Percentiles rank a stretch among this genome's conserved stretches.
phyloP scores from a whole-genome alignment of 2,113 vertebrate genomes.

The Brachyhypopomus gauderio region DNA sequence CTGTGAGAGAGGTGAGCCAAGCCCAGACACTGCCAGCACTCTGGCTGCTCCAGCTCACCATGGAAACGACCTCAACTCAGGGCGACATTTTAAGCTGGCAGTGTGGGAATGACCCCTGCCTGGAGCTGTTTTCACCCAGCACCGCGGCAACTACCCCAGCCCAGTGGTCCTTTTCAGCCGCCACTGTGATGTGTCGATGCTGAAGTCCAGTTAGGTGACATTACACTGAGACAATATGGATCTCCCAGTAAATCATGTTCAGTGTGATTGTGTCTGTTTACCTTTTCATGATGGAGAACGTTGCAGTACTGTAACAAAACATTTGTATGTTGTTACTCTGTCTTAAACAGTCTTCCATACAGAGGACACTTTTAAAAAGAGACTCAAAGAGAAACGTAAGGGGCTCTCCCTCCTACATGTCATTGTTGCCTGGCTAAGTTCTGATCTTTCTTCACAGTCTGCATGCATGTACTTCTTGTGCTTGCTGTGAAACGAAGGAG shows the following conservation, averaged over 20 bases:
- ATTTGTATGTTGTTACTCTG: slow-evolving; percentile 60
- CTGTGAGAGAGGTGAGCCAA: slow-evolving; percentile 81
- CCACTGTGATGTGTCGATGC: neutral
- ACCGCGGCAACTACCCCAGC: too few relatives aligned
- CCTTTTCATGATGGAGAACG: neutral
- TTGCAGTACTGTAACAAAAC: slow-evolving; percentile 28
- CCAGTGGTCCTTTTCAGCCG: too few relatives aligned
- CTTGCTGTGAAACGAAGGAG: slow-evolving; percentile 66
- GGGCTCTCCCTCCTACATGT: slow-evolving; percentile 59
- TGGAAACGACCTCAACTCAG: neutral
- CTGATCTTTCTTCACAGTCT: slow-evolving; percentile 68
- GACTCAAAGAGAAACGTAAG: slow-evolving; percentile 99
- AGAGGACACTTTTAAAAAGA: slow-evolving; percentile 98
- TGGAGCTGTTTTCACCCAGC: too few relatives aligned
- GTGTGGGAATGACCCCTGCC: neutral
- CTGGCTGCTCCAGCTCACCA: slow-evolving; percentile 35
- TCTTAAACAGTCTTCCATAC: slow-evolving; percentile 83
- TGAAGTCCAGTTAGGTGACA: too few relatives aligned
- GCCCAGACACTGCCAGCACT: neutral
- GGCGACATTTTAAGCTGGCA: slow-evolving; percentile 8
- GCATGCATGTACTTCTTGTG: slow-evolving; percentile 80
- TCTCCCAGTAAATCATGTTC: neutral
- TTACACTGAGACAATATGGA: neutral
- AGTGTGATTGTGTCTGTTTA: neutral
- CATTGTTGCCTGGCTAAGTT: slow-evolving; percentile 55